These are phyloP conservation scores for Tragelaphus imberbis DNA, from an alignment of 2,113 vertebrate species.

Conservation along the genomic window DNA sequence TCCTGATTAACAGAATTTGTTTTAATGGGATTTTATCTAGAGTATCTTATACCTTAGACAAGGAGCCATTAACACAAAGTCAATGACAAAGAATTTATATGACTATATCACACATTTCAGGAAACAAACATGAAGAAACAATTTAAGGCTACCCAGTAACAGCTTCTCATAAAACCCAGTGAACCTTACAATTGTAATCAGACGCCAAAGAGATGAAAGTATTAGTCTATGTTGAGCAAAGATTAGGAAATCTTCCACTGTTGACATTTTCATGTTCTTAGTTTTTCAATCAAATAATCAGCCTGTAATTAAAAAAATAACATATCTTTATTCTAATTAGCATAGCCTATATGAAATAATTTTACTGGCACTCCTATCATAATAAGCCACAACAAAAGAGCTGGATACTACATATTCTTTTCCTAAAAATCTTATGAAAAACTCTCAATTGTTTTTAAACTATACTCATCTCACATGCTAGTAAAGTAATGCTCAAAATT, in stretches of 20 bases:
- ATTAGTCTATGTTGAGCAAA: background rate
- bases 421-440: background rate
- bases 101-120: background rate
- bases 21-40: conserved; percentile 19
- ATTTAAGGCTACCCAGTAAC: conserved; percentile 44
- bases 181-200: conserved; percentile 59
- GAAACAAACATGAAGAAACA: conserved; percentile 52
- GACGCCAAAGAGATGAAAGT: conserved; percentile 41
- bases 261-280: conserved; percentile 77
- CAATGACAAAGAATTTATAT: background rate
- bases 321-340: background rate
- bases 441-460: background rate
- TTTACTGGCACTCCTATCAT: background rate
- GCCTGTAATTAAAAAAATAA: conserved; percentile 74
- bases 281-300: conserved; percentile 84
- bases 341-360: background rate
- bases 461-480: background rate
- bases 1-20: conserved; percentile 24
- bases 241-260: conserved; percentile 69
- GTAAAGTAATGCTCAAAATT: no score
- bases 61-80: conserved; percentile 27
- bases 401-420: background rate
- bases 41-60: background rate
- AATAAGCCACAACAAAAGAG: background rate
- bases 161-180: conserved; percentile 39